phyloP scores from a whole-genome alignment of 2,113 vertebrate species.

The Sinocyclocheilus anophthalmus region DNA sequence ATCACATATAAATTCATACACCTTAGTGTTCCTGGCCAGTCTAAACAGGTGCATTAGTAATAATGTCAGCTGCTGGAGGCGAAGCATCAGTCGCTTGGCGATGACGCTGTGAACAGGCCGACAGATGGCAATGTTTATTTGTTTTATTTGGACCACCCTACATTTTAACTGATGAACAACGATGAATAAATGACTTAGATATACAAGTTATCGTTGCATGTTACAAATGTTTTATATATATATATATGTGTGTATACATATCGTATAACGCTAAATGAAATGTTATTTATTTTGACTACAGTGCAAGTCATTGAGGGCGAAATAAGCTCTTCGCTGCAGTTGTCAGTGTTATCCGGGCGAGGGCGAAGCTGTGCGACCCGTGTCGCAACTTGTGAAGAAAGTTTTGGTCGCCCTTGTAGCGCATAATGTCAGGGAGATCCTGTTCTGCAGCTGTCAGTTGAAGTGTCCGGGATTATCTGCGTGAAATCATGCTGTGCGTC shows the following conservation, averaged over 20 bases:
- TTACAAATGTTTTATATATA: neutral
- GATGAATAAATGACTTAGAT: neutral
- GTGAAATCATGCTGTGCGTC: slow-evolving; percentile 78
- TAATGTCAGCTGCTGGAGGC: too few species aligned
- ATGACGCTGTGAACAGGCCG: slow-evolving; percentile 1
- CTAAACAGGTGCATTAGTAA: neutral
- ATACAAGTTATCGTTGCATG: neutral
- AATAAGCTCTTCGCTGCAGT: slow-evolving; percentile 9
- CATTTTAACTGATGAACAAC: neutral
- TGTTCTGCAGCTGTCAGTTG: neutral
- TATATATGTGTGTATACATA: neutral
- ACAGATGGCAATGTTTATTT: slow-evolving; percentile 32
- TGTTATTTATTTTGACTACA: neutral
- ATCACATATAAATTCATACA: neutral
- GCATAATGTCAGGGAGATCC: slow-evolving; percentile 43
- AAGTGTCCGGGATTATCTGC: slow-evolving; percentile 37
- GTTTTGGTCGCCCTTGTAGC: slow-evolving; percentile 49
- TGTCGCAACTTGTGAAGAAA: slow-evolving; percentile 33
- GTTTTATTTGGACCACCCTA: neutral
- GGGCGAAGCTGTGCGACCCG: slow-evolving; percentile 28
- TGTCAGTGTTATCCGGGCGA: neutral
- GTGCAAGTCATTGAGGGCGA: neutral
- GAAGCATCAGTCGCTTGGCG: neutral
- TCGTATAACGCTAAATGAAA: neutral
- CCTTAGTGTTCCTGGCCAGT: neutral